A percentile compares a stretch with the other conserved stretches of the same genome.
Evolutionary conservation across 2,113 vertebrate species (phyloP).

Genomic region (Nanorana parkeri): DNA sequence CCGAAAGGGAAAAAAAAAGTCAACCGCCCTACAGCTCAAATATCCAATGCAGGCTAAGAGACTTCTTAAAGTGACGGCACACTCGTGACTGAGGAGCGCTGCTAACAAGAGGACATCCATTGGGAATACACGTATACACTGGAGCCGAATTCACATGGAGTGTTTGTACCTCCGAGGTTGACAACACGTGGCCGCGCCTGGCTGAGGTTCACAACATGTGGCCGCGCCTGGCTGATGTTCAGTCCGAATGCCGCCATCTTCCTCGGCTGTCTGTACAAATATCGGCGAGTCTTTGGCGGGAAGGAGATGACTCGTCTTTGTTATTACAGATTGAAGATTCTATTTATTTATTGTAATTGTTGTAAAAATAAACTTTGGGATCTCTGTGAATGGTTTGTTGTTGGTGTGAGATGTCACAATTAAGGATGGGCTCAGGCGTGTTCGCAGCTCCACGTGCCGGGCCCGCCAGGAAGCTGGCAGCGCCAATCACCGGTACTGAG

Average conservation of each 20-base stretch:
- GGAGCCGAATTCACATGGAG: neutral
- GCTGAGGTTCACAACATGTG: neutral
- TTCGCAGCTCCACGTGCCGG: too few species aligned
- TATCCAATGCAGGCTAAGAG: too few species aligned
- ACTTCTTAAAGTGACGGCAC: neutral
- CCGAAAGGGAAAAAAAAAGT: too few species aligned
- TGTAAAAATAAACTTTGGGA: neutral
- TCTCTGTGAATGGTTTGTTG: too few species aligned
- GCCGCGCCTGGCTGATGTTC: neutral
- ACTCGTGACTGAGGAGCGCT: neutral
- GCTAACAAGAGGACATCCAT: neutral
- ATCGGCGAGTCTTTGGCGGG: neutral
- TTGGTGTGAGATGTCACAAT: too few species aligned
- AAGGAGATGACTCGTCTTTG: neutral
- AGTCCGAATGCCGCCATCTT: neutral
- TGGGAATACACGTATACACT: neutral
- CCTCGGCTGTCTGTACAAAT: neutral
- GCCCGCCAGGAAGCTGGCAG: too few species aligned
- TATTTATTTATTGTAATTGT: constrained; percentile 23
- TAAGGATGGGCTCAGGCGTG: too few species aligned
- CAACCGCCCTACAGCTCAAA: too few species aligned
- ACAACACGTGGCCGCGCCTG: neutral
- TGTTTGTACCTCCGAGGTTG: neutral
- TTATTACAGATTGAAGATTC: neutral
- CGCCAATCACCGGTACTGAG: too few species aligned